These are phyloP conservation scores for Mythimna impura DNA, from an alignment of 2,888 invertebrate species.

Conservation along the genomic window DNA sequence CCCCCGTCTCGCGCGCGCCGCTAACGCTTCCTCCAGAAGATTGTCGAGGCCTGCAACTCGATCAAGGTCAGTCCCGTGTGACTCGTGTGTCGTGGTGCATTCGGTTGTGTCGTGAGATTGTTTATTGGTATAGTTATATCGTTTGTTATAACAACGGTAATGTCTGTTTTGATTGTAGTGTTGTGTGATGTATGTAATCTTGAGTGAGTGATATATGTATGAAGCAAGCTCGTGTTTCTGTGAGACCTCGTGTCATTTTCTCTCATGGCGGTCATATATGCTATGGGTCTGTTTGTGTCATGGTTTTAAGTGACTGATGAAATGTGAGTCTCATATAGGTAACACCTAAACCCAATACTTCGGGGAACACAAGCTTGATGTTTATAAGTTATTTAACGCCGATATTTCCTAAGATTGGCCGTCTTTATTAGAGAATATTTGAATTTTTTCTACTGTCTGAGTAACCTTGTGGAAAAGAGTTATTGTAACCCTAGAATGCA, in stretches of 20 bases:
- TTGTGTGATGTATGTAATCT: constrained; percentile 6
- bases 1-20: constrained; percentile 79
- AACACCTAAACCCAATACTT: neutral
- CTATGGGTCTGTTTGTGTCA: neutral
- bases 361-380: neutral
- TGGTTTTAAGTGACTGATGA: neutral
- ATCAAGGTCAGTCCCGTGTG: constrained; percentile 93
- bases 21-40: constrained; percentile 93
- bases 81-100: constrained; percentile 61
- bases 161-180: constrained; percentile 23
- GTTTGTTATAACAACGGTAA: constrained; percentile 38
- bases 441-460: neutral
- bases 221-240: constrained; percentile 28
- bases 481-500: too few species aligned
- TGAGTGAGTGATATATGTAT: constrained; percentile 30
- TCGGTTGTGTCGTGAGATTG: constrained; percentile 66
- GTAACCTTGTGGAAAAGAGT: too few species aligned
- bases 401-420: neutral
- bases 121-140: constrained; percentile 61
- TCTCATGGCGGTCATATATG: neutral
- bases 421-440: neutral
- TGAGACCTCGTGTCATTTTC: neutral
- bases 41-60: constrained; percentile 98
- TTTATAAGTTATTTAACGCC: neutral
- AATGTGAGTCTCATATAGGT: neutral